Evolutionary conservation across 2,888 invertebrate species (phyloP), one percentile per base, ranked within the genome.

Genomic region (Buathra laborator): DNA sequence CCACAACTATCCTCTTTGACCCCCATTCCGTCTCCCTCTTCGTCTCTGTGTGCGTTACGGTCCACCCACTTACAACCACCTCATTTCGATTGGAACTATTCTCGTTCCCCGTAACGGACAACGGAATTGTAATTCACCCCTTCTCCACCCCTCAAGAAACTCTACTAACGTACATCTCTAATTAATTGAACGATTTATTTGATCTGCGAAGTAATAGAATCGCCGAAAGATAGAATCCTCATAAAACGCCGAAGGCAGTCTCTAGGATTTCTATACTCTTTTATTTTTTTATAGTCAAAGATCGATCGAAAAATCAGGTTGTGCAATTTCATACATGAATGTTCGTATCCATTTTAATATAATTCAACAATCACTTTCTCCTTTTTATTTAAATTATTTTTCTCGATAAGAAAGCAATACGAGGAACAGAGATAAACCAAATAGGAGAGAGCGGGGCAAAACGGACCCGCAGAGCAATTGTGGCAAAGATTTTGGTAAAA

Each of bases 61-160:
- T 86, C 89, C 89, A 87, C 89, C 90, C 89, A 88, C 89, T 90
- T 88, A 88, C 90, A 87, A 86, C 76, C 77, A 43, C 81, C 76
- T 85, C 77, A 77, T 84, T 72, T 71, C 78, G 86, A 87, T 86
- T 86, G 81, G 78, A 81, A 64, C 82, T 66, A 62, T 67, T 70
- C 70, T 77, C 72, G 77, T 76, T 80, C 76, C 76, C 12, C 59
- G 85, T 68, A 75, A 75, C 66, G 67, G 70, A 76, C 67, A 79
- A 78, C 71, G 71, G 71, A 71, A 82, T 82, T 62, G 74, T 82
- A 84, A 82, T 85, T 80, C 72, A 53, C 56, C 56, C 24, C 24
- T 12, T 24, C 10, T 16, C 56, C 10, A 19, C 9, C 66, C 66
- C 48, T 76, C 66, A 59, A 75, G 79, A 67, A 85, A 67, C 10